A percentile compares a stretch with the other conserved stretches of the same genome.
Evolutionary conservation across 2,797 vertebrate genomes (phyloP).

Genomic region (Phoeniculus purpureus): DNA sequence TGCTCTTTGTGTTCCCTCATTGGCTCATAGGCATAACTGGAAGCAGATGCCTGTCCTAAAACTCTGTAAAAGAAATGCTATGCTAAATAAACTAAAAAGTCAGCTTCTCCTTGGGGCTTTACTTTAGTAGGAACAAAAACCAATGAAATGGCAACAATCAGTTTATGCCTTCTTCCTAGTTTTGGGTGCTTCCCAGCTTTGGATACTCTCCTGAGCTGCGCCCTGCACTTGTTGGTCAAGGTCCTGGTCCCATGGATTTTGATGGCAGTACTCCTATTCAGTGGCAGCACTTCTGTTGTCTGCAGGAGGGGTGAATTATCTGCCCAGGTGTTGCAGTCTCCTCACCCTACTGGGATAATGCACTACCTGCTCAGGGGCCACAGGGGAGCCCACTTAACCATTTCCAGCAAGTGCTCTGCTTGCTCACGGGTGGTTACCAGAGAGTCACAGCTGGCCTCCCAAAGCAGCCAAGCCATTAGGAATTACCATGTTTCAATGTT

Average conservation of each 20-base stretch:
- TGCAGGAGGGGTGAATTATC: neutral
- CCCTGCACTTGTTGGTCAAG: fast-evolving
- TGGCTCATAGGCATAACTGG: constrained; percentile 45
- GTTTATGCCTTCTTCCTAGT: neutral
- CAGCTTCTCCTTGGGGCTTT: constrained; percentile 19
- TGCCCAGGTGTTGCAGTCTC: neutral
- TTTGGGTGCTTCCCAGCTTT: neutral
- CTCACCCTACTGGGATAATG: neutral
- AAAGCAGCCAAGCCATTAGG: neutral
- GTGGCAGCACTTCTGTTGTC: neutral
- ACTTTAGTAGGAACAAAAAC: constrained; percentile 1
- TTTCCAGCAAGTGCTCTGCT: neutral
- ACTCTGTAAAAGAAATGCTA: constrained; percentile 28
- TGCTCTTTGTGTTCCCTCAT: constrained; percentile 5
- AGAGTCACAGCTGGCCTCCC: neutral
- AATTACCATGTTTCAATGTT: fast-evolving
- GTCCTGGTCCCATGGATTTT: neutral
- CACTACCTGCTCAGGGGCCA: neutral
- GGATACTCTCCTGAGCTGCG: neutral
- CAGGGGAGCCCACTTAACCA: neutral
- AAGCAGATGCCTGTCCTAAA: constrained; percentile 56
- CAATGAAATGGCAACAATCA: neutral
- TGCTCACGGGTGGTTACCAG: neutral
- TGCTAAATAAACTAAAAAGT: constrained; percentile 17
- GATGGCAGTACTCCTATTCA: no score